Conservation (phyloP, 2,888 invertebrate species). For the Synanthedon andrenaeformis region DNA sequence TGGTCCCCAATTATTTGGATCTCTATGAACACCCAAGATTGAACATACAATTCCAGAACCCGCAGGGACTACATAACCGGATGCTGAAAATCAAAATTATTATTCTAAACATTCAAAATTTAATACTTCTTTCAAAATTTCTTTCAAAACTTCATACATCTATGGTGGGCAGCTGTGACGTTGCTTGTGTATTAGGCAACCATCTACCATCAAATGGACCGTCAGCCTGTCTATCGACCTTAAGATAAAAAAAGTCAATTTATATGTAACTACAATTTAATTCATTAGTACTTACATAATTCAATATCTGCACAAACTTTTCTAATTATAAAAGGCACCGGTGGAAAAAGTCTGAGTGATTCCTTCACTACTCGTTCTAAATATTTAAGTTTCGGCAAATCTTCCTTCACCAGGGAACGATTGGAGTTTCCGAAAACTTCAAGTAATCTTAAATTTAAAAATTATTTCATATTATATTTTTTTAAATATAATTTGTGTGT, state of each 20-base stretch:
- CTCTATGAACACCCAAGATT: slow-evolving; percentile 64
- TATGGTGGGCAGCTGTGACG: not conserved
- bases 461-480: not conserved
- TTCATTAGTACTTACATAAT: slow-evolving; percentile 34
- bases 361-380: slow-evolving; percentile 54
- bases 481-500: not conserved
- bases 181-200: too few relatives aligned
- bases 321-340: slow-evolving; percentile 52
- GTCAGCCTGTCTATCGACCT: not conserved
- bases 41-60: slow-evolving; percentile 56
- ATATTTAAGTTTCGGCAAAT: slow-evolving; percentile 39
- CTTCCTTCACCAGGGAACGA: slow-evolving; percentile 42
- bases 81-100: not conserved
- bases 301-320: slow-evolving; percentile 43
- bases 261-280: too few relatives aligned
- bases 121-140: too few relatives aligned
- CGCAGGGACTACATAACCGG: slow-evolving; percentile 44
- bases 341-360: slow-evolving; percentile 46
- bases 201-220: not conserved
- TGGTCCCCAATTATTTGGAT: slow-evolving; percentile 70
- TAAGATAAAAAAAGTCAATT: not conserved
- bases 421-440: slow-evolving; percentile 45
- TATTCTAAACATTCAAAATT: too few relatives aligned
- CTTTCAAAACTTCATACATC: too few relatives aligned
- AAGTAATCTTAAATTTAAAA: slow-evolving; percentile 24